Evolutionary conservation across 35 echinoderm and acorn worm species (phyloP).

Genomic region (Holothuria glaberrima): DNA sequence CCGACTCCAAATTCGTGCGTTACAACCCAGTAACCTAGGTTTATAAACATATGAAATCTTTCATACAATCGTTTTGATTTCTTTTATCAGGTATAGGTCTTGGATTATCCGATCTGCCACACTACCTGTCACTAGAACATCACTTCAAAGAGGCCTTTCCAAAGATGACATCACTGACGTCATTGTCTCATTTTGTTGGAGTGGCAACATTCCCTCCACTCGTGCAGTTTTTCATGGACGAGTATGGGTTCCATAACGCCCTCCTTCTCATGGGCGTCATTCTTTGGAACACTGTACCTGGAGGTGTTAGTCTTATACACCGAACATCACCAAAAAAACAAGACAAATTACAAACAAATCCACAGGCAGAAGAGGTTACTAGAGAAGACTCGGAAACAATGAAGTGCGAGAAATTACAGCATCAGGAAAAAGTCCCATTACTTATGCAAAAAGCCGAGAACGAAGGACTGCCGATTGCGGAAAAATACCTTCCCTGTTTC

Average conservation of each 20-base stretch:
- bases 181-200: conserved; percentile 8
- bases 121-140: conserved; percentile 14
- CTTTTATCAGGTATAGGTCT: background rate
- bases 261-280: conserved; percentile 1
- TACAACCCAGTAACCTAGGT: too few species aligned
- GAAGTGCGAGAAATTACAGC: too few species aligned
- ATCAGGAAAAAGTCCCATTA: too few species aligned
- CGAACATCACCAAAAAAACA: background rate
- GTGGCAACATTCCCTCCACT: background rate
- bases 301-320: background rate
- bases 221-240: background rate
- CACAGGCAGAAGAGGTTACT: background rate
- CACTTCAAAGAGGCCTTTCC: conserved; percentile 16
- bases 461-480: background rate
- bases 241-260: background rate
- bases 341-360: background rate
- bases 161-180: conserved; percentile 6
- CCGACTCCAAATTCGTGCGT: too few species aligned
- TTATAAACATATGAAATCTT: too few species aligned
- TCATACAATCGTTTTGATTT: background rate
- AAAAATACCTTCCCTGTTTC: conserved; percentile 13
- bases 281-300: conserved; percentile 1
- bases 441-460: too few species aligned
- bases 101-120: conserved; percentile 17
- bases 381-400: too few species aligned